Evolutionary conservation across 1,140 invertebrate species (phyloP).

Genomic region (Trialeurodes vaporariorum): DNA sequence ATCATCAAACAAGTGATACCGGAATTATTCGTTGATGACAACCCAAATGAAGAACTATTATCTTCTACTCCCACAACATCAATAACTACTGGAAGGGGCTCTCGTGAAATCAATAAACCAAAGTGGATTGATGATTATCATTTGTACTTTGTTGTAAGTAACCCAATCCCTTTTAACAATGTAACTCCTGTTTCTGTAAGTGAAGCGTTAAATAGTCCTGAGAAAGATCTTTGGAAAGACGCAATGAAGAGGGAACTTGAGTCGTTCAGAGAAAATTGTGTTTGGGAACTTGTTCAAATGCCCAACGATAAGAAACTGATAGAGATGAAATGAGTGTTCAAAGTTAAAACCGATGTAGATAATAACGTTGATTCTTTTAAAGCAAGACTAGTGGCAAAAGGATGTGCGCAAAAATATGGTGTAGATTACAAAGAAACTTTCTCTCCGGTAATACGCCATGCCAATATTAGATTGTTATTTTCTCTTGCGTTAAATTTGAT

Average conservation of each 20-base stretch:
- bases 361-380: too few species aligned
- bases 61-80: too few species aligned
- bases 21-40: too few species aligned
- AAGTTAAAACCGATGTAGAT: conserved; percentile 18
- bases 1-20: too few species aligned
- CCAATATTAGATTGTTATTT: conserved; percentile 25
- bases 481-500: conserved; percentile 26
- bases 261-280: conserved; percentile 24
- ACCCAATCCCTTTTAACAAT: too few species aligned
- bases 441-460: conserved; percentile 23
- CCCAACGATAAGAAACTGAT: conserved; percentile 28
- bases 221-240: conserved; percentile 16
- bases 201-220: too few species aligned
- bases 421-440: conserved; percentile 26
- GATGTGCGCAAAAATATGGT: conserved; percentile 19
- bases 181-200: too few species aligned
- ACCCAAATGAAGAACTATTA: too few species aligned
- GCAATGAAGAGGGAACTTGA: conserved; percentile 22
- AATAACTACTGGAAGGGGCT: too few species aligned
- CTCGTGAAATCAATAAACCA: too few species aligned
- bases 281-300: conserved; percentile 28
- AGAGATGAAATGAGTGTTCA: conserved; percentile 22
- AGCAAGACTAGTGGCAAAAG: conserved; percentile 20
- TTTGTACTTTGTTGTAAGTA: too few species aligned
- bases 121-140: too few species aligned